Base-by-base conservation (phyloP, 2,797 vertebrate genomes). In the Miichthys miiuy region DNA sequence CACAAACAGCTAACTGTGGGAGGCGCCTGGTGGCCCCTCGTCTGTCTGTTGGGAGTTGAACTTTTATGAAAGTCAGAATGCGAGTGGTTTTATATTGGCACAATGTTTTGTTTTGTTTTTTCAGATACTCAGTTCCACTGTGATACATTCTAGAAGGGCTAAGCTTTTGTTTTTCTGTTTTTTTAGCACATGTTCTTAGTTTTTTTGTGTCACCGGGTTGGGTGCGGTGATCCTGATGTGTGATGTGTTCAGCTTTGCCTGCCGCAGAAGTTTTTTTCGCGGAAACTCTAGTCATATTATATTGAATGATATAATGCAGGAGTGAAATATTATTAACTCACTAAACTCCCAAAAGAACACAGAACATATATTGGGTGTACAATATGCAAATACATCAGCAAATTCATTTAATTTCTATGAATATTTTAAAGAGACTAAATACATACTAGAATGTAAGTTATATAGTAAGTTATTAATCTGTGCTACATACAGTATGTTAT, bases 11-110 rank as follows among this genome's bases (percentile, higher is more conserved):
- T 55, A 62, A 48, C 41, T 66, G 68, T 72, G 68, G 73, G 68
- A 81, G 67, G 68, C 16, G 13, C 61, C 62, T 62, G 44, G 50
- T 55, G 55, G 51, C 51, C 55, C 57, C 54, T 58, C 34, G 34
- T 38, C 34, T 38, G 34, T 38, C 34, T 38, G 34, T 38, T 8
- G 34, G 8, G 34, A 38, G 17, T 52, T 51, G 10, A 13, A 42
- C 14, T 25, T n/a, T 17, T 27, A 47, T 58, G 9, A 57, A 42
- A 51, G 25, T 23, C 41, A 56, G n/a, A 9, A 16, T 66, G 18
- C 41, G 9, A 20, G 1, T 38, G 8, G 17, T 47, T 73, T 17
- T 25, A 65, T 48, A 2, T 38, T 9, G 34, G 34, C 48, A 44
- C 20, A 21, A 48, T 30, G n/a, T 30, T 38, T 25, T 55, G 16